These are phyloP conservation scores for Drusus annulatus DNA, from an alignment of 1,140 invertebrate genomes.

Conservation along the genomic window DNA sequence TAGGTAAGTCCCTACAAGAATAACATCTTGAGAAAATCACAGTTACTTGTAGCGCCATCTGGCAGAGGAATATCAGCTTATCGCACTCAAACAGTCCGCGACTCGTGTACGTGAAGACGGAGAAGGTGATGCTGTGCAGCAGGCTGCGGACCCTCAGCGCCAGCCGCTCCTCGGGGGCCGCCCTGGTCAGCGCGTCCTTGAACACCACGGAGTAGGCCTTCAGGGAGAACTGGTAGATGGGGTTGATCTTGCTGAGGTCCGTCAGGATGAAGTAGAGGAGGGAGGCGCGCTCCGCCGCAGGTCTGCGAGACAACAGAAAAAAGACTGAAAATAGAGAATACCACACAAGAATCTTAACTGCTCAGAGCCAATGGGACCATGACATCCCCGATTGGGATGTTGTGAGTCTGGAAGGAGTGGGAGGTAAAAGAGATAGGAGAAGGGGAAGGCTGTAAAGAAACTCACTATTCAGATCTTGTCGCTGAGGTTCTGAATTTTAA, in stretches of 20 bases:
- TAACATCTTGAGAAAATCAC: background rate
- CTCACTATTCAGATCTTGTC: no score
- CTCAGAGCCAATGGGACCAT: no score
- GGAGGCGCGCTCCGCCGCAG: conserved; percentile 88
- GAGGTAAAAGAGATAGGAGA: no score
- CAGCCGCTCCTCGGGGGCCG: conserved; percentile 79
- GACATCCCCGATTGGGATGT: no score
- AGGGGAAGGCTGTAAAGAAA: no score
- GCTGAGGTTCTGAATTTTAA: no score
- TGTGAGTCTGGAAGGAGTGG: no score
- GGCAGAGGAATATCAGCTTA: conserved; percentile 92
- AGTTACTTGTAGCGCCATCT: conserved; percentile 87
- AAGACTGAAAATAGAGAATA: no score
- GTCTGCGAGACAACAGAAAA: conserved; percentile 66
- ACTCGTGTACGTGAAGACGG: conserved; percentile 90
- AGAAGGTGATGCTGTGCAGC: conserved; percentile 91
- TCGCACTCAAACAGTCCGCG: conserved; percentile 94
- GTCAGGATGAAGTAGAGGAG: conserved; percentile 96
- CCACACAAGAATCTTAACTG: no score
- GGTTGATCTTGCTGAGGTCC: conserved; percentile 94
- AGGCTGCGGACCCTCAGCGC: conserved; percentile 83
- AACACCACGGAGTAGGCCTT: conserved; percentile 96
- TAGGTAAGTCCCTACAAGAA: no score
- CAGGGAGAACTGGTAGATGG: conserved; percentile 96
- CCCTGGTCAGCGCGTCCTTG: conserved; percentile 85